Evolutionary conservation across 2,797 vertebrate genomes (phyloP).

Genomic region (Spea hammondii): DNA sequence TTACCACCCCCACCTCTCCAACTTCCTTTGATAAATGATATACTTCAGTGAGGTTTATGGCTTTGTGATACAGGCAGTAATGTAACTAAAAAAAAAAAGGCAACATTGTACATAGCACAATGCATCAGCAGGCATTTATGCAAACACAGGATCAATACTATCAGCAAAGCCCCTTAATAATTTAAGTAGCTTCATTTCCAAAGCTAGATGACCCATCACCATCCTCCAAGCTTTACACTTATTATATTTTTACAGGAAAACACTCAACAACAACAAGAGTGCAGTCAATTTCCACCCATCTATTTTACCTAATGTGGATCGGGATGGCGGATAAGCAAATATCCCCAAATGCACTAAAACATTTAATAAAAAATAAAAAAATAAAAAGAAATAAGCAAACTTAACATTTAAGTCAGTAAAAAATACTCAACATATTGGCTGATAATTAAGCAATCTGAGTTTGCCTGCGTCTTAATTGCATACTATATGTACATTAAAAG

Average conservation of each 20-base stretch:
- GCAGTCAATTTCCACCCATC: constrained; percentile 18
- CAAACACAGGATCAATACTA: constrained; percentile 55
- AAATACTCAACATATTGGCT: constrained; percentile 48
- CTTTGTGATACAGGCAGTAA: constrained; percentile 46
- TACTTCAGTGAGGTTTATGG: constrained; percentile 57
- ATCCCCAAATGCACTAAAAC: constrained; percentile 37
- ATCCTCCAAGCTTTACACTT: constrained; percentile 64
- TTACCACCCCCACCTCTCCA: constrained; percentile 52
- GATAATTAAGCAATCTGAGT: constrained; percentile 13
- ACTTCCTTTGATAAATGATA: constrained; percentile 68
- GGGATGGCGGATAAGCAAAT: constrained; percentile 18
- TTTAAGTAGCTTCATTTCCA: constrained; percentile 55
- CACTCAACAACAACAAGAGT: constrained; percentile 5
- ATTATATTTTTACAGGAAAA: constrained; percentile 49
- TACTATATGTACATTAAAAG: too few species aligned
- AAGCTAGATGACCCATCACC: constrained; percentile 56
- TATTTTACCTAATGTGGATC: constrained; percentile 62
- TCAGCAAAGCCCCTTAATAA: constrained; percentile 57
- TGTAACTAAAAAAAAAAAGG: constrained; percentile 26
- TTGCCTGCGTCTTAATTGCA: not conserved
- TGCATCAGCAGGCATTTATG: constrained; percentile 40
- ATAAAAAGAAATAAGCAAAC: constrained; percentile 53
- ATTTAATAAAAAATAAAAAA: constrained; percentile 12
- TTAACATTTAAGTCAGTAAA: constrained; percentile 58
- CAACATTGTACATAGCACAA: constrained; percentile 37